phyloP scores from a whole-genome alignment of 2,888 invertebrate genomes.

The Limnephilus auricula region DNA sequence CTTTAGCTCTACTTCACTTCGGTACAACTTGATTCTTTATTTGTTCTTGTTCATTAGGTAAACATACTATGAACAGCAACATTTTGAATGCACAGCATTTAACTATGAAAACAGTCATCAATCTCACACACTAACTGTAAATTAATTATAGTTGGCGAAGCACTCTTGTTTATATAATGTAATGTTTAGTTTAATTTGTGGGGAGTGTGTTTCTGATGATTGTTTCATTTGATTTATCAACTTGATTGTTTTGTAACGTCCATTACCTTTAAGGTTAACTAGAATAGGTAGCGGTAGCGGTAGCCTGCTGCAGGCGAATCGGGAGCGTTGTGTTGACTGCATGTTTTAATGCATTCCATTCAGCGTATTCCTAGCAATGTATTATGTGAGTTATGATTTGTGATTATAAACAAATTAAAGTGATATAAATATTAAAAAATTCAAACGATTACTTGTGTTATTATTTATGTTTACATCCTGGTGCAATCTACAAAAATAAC shows the following conservation, averaged over 20 bases:
- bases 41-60: not conserved
- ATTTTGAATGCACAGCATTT: not conserved
- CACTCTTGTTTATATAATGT: not conserved
- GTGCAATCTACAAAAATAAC: not conserved
- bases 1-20: conserved; percentile 16
- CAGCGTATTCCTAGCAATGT: conserved; percentile 62
- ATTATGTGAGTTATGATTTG: conserved; percentile 61
- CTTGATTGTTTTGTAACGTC: conserved; percentile 59
- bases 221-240: conserved; percentile 2
- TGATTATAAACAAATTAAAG: conserved; percentile 62
- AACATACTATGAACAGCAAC: not conserved
- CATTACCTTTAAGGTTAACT: conserved; percentile 58
- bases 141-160: not conserved
- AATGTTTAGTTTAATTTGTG: not conserved
- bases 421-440: conserved; percentile 60
- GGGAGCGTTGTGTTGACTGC: conserved; percentile 52
- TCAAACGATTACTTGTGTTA: conserved; percentile 39
- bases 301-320: conserved; percentile 54
- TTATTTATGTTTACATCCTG: conserved; percentile 24
- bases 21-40: conserved; percentile 17
- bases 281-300: conserved; percentile 50
- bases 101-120: conserved; percentile 2
- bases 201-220: conserved; percentile 1
- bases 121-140: not conserved
- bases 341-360: conserved; percentile 59